These are phyloP conservation scores for Yoshiicerus persimilis DNA, from an alignment of 1,140 invertebrate species.

Conservation along the genomic window DNA sequence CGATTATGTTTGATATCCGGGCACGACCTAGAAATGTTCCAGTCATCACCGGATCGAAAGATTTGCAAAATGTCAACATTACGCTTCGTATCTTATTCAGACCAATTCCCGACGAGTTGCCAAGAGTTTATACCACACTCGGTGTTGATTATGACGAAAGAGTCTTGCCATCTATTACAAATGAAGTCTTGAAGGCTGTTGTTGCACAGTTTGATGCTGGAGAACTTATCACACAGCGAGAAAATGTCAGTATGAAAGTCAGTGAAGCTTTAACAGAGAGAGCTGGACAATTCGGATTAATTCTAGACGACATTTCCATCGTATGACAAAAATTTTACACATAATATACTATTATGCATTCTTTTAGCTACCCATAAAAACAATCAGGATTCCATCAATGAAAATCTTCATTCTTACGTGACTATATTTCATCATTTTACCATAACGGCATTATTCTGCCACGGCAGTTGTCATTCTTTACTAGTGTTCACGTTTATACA, in stretches of 20 bases:
- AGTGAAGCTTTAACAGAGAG: constrained; percentile 90
- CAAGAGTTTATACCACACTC: constrained; percentile 92
- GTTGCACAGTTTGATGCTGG: constrained; percentile 99
- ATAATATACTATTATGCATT: too few species aligned
- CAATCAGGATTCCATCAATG: too few species aligned
- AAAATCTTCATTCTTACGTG: too few species aligned
- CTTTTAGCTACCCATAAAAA: too few species aligned
- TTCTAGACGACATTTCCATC: constrained; percentile 98
- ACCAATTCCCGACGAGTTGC: constrained; percentile 78
- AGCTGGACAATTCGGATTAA: constrained; percentile 92
- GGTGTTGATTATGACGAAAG: constrained; percentile 98
- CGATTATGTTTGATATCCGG: constrained; percentile 96
- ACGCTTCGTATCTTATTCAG: constrained; percentile 96
- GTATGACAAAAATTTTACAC: too few species aligned
- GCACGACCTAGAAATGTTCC: constrained; percentile 95
- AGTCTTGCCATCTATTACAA: constrained; percentile 97
- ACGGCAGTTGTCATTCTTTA: too few species aligned
- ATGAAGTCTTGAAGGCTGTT: constrained; percentile 98
- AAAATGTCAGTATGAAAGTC: constrained; percentile 93
- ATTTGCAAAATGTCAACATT: constrained; percentile 99
- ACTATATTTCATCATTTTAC: constrained; percentile 30
- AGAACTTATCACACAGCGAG: constrained; percentile 98
- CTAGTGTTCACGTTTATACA: too few species aligned
- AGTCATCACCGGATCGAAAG: constrained; percentile 97
- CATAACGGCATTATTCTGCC: too few species aligned